Evolutionary conservation across 2,113 vertebrate species (phyloP).

Genomic region (Steatornis caripensis): DNA sequence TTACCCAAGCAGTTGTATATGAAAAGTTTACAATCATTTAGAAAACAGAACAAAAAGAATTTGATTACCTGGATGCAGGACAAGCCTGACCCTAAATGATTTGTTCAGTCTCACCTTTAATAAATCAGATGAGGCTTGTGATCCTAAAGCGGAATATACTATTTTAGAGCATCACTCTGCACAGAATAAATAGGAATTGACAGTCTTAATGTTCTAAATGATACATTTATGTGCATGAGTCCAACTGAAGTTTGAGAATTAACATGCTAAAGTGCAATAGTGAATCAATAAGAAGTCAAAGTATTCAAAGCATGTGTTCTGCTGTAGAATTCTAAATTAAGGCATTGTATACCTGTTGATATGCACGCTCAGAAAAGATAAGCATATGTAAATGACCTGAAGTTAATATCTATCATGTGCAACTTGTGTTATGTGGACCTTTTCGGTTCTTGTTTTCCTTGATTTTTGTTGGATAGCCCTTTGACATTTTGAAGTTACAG

Average conservation of each 20-base stretch:
- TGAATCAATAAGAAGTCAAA: neutral
- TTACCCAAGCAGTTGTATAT: neutral
- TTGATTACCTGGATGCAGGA: neutral
- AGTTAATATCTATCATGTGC: conserved; percentile 16
- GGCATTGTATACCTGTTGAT: conserved; percentile 6
- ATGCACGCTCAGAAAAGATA: neutral
- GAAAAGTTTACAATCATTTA: neutral
- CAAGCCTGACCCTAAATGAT: neutral
- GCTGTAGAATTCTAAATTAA: neutral
- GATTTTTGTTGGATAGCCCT: neutral
- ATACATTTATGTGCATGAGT: neutral
- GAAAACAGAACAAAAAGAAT: neutral
- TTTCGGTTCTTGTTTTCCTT: neutral
- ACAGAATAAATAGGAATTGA: neutral
- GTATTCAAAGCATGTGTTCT: neutral
- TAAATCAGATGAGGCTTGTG: neutral
- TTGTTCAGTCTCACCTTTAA: neutral
- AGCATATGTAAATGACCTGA: neutral
- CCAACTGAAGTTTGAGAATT: neutral
- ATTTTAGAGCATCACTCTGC: neutral
- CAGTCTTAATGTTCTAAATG: neutral
- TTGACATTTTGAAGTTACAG: neutral
- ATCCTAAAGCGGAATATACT: neutral
- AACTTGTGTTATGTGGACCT: neutral
- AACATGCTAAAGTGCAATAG: neutral